These are phyloP conservation scores for Stenurella melanura DNA, from an alignment of 2,888 invertebrate species.

Conservation along the genomic window DNA sequence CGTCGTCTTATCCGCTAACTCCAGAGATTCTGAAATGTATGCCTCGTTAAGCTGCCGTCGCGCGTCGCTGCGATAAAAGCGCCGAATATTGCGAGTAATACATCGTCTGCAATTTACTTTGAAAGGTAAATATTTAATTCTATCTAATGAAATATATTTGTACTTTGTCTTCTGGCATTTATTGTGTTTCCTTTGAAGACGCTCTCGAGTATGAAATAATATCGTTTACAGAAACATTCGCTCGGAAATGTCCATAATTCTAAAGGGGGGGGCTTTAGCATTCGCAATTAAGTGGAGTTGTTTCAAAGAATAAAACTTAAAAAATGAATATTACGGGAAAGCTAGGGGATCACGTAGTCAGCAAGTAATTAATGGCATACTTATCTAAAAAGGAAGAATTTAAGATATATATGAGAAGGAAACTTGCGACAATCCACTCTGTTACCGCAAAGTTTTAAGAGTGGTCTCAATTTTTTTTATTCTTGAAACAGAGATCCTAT, in stretches of 20 bases:
- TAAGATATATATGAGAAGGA: no score
- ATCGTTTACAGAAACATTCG: background rate
- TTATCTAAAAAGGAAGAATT: no score
- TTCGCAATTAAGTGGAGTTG: background rate
- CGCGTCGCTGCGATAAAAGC: background rate
- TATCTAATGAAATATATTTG: constrained; percentile 6
- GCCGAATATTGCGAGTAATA: background rate
- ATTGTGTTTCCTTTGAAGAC: background rate
- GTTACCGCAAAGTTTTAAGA: no score
- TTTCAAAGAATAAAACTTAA: background rate
- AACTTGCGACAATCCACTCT: no score
- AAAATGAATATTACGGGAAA: background rate
- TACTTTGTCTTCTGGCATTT: background rate
- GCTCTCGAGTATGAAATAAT: background rate
- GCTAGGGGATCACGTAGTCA: no score
- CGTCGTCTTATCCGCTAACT: background rate
- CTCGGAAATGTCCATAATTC: background rate
- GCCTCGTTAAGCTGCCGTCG: background rate
- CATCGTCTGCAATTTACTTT: constrained; percentile 9
- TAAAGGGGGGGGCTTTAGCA: no score
- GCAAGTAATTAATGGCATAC: no score
- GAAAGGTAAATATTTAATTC: constrained; percentile 16
- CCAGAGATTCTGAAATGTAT: background rate
- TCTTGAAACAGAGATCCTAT: no score
- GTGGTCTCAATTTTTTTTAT: no score